phyloP scores from a whole-genome alignment of 2,797 vertebrate genomes.

The Artibeus lituratus region DNA sequence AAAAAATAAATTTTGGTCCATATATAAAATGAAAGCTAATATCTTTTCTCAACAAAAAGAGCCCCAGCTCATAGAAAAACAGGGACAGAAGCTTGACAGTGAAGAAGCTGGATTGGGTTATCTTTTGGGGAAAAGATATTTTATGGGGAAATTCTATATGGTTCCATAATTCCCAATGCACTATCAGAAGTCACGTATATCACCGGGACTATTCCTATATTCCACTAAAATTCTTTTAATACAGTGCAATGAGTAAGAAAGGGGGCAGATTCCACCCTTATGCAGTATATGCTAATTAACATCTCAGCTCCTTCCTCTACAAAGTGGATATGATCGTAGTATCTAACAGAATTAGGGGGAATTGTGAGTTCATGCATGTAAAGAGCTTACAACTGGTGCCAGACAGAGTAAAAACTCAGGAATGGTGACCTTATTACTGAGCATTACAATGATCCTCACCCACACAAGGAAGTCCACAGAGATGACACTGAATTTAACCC shows the following conservation, averaged over 20 bases:
- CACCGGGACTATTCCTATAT: no score
- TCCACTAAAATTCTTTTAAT: not conserved
- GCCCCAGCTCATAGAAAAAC: not conserved
- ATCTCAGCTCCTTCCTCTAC: not conserved
- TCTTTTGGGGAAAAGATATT: not conserved
- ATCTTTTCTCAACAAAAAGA: not conserved
- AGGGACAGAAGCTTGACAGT: not conserved
- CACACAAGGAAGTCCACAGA: not conserved
- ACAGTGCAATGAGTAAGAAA: not conserved
- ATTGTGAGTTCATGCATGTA: not conserved
- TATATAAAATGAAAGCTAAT: not conserved
- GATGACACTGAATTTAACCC: not conserved
- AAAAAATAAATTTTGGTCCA: not conserved
- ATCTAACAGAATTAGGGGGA: not conserved
- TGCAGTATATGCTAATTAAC: not conserved
- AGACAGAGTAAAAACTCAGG: not conserved
- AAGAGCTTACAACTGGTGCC: not conserved
- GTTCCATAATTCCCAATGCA: not conserved
- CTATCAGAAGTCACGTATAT: not conserved
- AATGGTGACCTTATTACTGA: not conserved
- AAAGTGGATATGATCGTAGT: not conserved
- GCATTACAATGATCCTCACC: not conserved
- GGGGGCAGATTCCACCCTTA: not conserved
- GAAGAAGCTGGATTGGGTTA: not conserved
- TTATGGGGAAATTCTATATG: not conserved